Base-by-base conservation (phyloP, 2,888 invertebrate species). In the Dyspetes luteomarginatus region DNA sequence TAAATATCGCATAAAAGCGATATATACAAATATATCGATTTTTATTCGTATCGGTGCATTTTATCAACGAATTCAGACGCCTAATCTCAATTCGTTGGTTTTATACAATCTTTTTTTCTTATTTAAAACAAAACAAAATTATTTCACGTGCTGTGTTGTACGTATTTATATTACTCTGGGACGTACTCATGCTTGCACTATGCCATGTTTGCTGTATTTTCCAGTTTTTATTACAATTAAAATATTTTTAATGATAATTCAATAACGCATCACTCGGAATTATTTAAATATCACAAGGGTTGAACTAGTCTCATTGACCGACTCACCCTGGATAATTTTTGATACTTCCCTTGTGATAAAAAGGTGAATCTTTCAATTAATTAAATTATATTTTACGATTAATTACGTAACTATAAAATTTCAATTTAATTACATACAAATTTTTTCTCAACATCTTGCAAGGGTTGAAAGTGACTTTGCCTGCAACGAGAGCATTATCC, bases 151-250 rank as follows among this genome's bases (percentile, higher is more conserved):
- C 60, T 30, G 56, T 69, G n/a, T n/a, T 28, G 76, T 73, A 82
- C 67, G 77, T 72, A 80, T 73, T n/a, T 71, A 80, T 60, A 68
- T 30, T 19, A 58, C 41, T 68, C 65, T 73, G 79, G 67, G 22
- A 77, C 80, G 77, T 82, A 79, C 62, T 48, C 28, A 56, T 15
- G 30, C 24, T 45, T 80, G 65, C 24, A 67, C 58, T 56, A 15
- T 43, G 43, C 36, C 48, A 24, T 75, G 43, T 28, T 22, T n/a
- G 1, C 24, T n/a, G 5, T 48, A 17, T 48, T 48, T 55, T 12
- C 7, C 0, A 24, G 12, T 2, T 41, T 30, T 56, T 65, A 15
- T 56, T 26, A 19, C n/a, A n/a, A n/a, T n/a, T n/a, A n/a, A n/a
- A n/a, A n/a, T n/a, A n/a, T n/a, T n/a, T n/a, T n/a, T n/a, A n/a